These are phyloP conservation scores for Julus scanicus DNA, from an alignment of 2,888 invertebrate genomes.

Conservation along the genomic window DNA sequence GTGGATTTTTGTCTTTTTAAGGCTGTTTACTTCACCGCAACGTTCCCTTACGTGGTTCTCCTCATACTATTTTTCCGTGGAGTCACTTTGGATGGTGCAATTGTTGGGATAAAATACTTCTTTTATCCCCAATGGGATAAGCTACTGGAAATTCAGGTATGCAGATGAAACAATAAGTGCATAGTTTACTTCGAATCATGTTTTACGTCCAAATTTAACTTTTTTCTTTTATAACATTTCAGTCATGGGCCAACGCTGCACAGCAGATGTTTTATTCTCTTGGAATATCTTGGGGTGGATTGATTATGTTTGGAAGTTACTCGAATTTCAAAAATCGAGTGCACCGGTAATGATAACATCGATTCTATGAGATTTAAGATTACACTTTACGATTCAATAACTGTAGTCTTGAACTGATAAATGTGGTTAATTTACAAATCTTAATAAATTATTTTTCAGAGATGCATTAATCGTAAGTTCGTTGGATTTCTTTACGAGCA, in stretches of 20 bases:
- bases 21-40: conserved; percentile 64
- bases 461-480: conserved; percentile 80
- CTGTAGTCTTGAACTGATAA: background rate
- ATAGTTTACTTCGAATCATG: background rate
- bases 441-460: conserved; percentile 58
- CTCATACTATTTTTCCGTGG: conserved; percentile 62
- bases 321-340: conserved; percentile 73
- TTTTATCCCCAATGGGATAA: conserved; percentile 63
- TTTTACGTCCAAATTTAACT: background rate
- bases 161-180: background rate
- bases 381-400: too few relatives aligned
- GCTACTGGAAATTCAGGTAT: conserved; percentile 61
- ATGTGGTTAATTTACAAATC: background rate
- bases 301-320: conserved; percentile 78
- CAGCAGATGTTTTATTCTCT: conserved; percentile 87
- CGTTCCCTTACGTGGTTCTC: conserved; percentile 63
- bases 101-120: conserved; percentile 63
- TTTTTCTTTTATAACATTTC: conserved; percentile 43
- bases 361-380: too few relatives aligned
- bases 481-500: conserved; percentile 77
- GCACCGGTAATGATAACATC: conserved; percentile 50
- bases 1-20: conserved; percentile 55
- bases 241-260: conserved; percentile 85
- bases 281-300: conserved; percentile 80
- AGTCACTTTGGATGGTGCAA: conserved; percentile 62